Evolutionary conservation across 1,140 invertebrate species (phyloP).

Genomic region (Calycopis cecrops): DNA sequence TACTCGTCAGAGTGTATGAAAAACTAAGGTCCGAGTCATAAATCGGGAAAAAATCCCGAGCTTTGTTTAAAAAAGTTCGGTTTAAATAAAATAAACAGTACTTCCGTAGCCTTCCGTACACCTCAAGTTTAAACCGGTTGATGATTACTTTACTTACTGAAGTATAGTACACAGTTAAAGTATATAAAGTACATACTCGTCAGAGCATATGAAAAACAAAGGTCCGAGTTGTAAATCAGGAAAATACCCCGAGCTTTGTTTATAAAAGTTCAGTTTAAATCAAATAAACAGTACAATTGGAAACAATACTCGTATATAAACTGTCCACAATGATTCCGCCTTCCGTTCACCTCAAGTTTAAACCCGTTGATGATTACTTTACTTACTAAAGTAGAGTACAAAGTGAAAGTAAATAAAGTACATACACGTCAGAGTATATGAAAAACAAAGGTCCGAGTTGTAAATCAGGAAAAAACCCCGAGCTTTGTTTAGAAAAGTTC

Average conservation of each 20-base stretch:
- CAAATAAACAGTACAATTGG: slow-evolving; percentile 24
- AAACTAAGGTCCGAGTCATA: not conserved
- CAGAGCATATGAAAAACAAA: not conserved
- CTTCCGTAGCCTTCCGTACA: slow-evolving; percentile 23
- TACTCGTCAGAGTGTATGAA: too few species aligned
- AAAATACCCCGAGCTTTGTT: not conserved
- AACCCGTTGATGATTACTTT: too few species aligned
- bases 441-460: not conserved
- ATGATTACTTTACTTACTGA: not conserved
- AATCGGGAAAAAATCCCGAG: not conserved
- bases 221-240: too few species aligned
- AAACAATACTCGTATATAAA: slow-evolving; percentile 27
- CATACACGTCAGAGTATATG: not conserved
- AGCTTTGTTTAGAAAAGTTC: not conserved
- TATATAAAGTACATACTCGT: too few species aligned
- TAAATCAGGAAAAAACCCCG: not conserved
- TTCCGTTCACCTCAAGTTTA: too few species aligned
- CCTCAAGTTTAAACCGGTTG: too few species aligned
- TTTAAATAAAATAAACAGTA: slow-evolving; percentile 21
- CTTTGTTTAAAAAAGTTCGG: not conserved
- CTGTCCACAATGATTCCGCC: slow-evolving; percentile 30
- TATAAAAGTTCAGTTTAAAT: slow-evolving; percentile 9
- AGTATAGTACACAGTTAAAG: not conserved
- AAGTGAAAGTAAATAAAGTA: not conserved
- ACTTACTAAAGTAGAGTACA: not conserved